phyloP scores from a whole-genome alignment of 2,888 invertebrate genomes.

The Plutella xylostella region DNA sequence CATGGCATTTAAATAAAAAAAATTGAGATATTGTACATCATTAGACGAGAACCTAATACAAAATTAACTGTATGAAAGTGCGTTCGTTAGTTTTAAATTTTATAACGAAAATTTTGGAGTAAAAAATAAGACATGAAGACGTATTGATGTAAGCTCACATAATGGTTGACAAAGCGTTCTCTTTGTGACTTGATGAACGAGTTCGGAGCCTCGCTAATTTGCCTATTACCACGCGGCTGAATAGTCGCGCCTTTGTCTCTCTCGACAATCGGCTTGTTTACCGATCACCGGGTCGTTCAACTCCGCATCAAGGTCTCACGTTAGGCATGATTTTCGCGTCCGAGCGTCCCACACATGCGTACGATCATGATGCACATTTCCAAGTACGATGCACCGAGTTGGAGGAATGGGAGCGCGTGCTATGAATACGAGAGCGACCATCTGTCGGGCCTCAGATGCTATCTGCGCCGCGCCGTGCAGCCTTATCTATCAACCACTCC shows the following conservation, averaged over 20 bases:
- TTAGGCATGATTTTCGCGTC: constrained; percentile 43
- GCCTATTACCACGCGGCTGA: constrained; percentile 27
- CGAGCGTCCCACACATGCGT: constrained; percentile 43
- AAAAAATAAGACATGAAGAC: too few relatives aligned
- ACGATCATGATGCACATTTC: constrained; percentile 47
- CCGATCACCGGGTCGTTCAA: constrained; percentile 48
- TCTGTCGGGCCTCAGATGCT: constrained; percentile 42
- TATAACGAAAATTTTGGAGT: too few relatives aligned
- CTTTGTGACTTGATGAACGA: constrained; percentile 27
- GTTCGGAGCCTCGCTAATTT: constrained; percentile 10
- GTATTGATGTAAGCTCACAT: too few relatives aligned
- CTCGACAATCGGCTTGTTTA: constrained; percentile 47
- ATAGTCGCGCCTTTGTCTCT: constrained; percentile 28
- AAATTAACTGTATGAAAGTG: too few relatives aligned
- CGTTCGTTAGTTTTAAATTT: too few relatives aligned
- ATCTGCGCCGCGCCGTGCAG: constrained; percentile 38
- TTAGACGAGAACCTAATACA: too few relatives aligned
- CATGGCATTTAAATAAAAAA: too few relatives aligned
- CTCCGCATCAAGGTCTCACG: constrained; percentile 48
- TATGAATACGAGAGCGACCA: constrained; percentile 47
- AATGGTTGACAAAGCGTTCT: constrained; percentile 1
- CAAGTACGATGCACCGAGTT: constrained; percentile 59
- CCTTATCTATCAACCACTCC: constrained; percentile 39
- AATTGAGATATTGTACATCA: too few relatives aligned
- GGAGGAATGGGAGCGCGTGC: constrained; percentile 59